phyloP scores from a whole-genome alignment of 2,113 vertebrate genomes.

The Cettia cetti region DNA sequence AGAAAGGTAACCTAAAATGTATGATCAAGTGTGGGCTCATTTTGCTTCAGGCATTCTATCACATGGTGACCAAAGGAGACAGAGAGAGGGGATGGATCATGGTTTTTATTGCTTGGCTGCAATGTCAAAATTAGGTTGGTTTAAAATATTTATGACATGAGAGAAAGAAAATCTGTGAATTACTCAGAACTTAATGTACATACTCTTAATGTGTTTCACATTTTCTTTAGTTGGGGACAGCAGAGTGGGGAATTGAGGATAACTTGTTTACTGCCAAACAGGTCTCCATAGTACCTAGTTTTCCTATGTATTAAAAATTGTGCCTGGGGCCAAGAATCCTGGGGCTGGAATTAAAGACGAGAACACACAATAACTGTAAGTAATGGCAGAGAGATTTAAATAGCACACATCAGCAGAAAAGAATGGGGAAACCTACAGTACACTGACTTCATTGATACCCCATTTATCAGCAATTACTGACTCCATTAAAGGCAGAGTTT shows the following conservation, averaged over 20 bases:
- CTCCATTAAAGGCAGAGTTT: conserved; percentile 90
- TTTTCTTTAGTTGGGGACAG: conserved; percentile 39
- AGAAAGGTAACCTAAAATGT: conserved; percentile 15
- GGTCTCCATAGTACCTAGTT: conserved; percentile 27
- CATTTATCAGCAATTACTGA: conserved; percentile 90
- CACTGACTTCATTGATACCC: conserved; percentile 81
- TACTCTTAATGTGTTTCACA: background rate
- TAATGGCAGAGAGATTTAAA: conserved; percentile 72
- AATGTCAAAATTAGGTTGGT: background rate
- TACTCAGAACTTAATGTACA: background rate
- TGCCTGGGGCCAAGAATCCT: conserved; percentile 47
- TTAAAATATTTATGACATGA: conserved; percentile 21
- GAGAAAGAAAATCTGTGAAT: conserved; percentile 32
- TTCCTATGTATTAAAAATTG: conserved; percentile 43
- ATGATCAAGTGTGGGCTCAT: background rate
- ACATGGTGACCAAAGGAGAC: background rate
- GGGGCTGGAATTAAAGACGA: conserved; percentile 50
- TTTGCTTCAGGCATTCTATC: background rate
- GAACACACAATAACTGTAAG: conserved; percentile 71
- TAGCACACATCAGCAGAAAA: conserved; percentile 80
- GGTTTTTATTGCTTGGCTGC: conserved; percentile 25
- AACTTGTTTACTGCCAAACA: conserved; percentile 68
- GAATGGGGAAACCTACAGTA: conserved; percentile 83
- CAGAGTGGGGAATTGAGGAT: conserved; percentile 47
- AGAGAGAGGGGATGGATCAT: background rate